Percentiles rank a stretch among this genome's conserved stretches.
Evolutionary conservation across 2,888 invertebrate species (phyloP).

Genomic region (Drosophila trichaetosa): DNA sequence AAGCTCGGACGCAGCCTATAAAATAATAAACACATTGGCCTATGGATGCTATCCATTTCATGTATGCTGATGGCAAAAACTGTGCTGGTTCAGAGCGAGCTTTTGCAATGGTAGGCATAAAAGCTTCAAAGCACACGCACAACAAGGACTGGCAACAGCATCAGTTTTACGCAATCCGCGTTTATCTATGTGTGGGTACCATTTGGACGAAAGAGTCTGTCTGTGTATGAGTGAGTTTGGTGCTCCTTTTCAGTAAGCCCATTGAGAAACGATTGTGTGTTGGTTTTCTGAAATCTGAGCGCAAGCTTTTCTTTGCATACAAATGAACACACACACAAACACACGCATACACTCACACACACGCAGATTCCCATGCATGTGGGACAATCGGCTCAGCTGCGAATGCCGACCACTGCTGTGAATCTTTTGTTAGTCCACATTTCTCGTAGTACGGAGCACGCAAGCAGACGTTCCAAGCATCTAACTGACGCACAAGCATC

Average conservation of each 20-base stretch:
- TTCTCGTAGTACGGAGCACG: constrained; percentile 57
- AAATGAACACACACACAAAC: not conserved
- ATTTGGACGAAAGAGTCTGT: constrained; percentile 8
- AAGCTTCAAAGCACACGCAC: constrained; percentile 21
- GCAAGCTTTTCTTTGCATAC: constrained; percentile 37
- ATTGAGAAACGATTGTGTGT: constrained; percentile 46
- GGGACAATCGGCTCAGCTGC: constrained; percentile 35
- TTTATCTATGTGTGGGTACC: constrained; percentile 9
- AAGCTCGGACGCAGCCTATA: constrained; percentile 33
- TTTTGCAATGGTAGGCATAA: constrained; percentile 11
- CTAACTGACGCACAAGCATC: constrained; percentile 47
- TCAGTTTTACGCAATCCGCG: constrained; percentile 35
- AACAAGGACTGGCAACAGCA: constrained; percentile 23
- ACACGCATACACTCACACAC: constrained; percentile 1
- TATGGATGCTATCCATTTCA: not conserved
- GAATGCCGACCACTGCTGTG: constrained; percentile 44
- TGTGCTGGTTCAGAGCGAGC: constrained; percentile 13
- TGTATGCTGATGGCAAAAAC: constrained; percentile 2
- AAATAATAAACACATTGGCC: not conserved
- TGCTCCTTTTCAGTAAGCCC: constrained; percentile 52
- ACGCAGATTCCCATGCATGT: constrained; percentile 15
- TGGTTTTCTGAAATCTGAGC: constrained; percentile 14
- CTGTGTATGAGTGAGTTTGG: constrained; percentile 20
- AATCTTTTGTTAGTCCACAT: constrained; percentile 62
- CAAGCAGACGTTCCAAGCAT: constrained; percentile 55